These are phyloP conservation scores for Rhinogobius similis DNA, from an alignment of 2,113 vertebrate genomes.

Conservation along the genomic window DNA sequence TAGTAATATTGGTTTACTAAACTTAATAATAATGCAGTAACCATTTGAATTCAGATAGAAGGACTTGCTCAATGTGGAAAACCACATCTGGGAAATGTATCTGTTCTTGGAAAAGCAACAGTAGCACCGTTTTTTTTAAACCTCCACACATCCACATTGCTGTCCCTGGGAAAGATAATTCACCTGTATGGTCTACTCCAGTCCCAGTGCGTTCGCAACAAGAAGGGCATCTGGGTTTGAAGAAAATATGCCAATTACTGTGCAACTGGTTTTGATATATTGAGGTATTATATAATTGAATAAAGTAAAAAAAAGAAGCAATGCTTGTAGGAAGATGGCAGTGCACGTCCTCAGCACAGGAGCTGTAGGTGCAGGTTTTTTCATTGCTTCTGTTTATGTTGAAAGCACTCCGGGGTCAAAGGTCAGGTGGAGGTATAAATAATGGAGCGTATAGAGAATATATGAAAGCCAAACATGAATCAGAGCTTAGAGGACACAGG, in stretches of 20 bases:
- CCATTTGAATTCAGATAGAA: too few species aligned
- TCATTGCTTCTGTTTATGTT: neutral
- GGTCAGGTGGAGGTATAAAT: neutral
- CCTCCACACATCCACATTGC: neutral
- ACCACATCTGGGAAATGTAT: too few species aligned
- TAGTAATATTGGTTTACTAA: too few species aligned
- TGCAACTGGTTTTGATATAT: too few species aligned
- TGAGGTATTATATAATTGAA: neutral
- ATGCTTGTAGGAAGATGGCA: neutral
- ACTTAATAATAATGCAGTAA: too few species aligned
- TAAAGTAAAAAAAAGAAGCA: neutral
- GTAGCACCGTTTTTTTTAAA: too few species aligned
- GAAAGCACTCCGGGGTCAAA: neutral
- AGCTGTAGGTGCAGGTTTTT: neutral
- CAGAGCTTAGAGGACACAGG: neutral
- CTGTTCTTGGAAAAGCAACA: too few species aligned
- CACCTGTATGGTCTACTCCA: too few species aligned
- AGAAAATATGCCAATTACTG: too few species aligned
- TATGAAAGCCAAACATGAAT: neutral
- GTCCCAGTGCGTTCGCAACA: too few species aligned
- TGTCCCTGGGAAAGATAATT: neutral
- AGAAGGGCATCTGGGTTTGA: too few species aligned
- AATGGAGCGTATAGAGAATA: conserved; percentile 1
- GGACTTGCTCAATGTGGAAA: too few species aligned
- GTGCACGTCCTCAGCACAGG: neutral